These are phyloP conservation scores for Engystomops pustulosus DNA, from an alignment of 2,113 vertebrate genomes.

Conservation along the genomic window DNA sequence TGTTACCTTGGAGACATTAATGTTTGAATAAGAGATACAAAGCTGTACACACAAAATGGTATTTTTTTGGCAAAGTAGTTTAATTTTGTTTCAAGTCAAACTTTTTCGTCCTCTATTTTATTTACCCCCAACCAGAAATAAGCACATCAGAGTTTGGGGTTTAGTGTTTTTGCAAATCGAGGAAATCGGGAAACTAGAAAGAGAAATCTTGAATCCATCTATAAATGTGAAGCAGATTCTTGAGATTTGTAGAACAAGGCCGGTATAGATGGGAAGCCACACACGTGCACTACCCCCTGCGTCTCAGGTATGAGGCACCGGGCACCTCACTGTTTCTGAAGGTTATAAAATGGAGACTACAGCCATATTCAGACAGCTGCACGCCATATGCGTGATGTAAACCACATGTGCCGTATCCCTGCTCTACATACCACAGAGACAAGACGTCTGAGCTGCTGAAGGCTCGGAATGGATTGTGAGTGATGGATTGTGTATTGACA, in stretches of 20 bases:
- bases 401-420: background rate
- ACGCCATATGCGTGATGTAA: background rate
- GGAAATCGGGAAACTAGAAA: background rate
- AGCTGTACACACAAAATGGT: no score
- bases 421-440: constrained; percentile 8
- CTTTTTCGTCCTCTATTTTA: no score
- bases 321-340: background rate
- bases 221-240: background rate
- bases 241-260: background rate
- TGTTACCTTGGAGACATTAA: no score
- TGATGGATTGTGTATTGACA: background rate
- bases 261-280: background rate
- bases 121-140: no score
- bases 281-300: background rate
- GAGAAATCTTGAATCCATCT: background rate
- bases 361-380: background rate
- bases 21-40: no score
- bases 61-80: no score
- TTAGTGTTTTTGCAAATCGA: background rate
- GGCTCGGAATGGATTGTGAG: background rate
- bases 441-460: constrained; percentile 4
- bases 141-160: background rate
- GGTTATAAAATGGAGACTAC: background rate
- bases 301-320: background rate
- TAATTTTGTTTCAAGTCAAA: no score